Evolutionary conservation across 2,113 vertebrate genomes (phyloP), one percentile per base, ranked within the genome.

Genomic region (Sinocyclocheilus grahami): DNA sequence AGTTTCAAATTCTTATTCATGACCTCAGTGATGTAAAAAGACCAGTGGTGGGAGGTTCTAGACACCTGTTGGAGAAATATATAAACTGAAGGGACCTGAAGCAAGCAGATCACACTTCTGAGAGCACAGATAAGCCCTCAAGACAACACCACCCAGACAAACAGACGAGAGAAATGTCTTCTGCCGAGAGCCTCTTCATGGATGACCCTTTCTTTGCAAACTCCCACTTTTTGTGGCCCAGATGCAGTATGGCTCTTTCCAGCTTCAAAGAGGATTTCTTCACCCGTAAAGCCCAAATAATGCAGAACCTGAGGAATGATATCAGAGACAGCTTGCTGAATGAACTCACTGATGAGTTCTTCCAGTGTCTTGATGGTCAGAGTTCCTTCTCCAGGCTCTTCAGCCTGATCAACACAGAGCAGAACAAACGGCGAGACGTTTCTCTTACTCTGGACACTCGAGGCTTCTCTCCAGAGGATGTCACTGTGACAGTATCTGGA

Each of bases 401-500:
- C 67, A 74, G 18, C 24, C 42, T 42, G 42, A 65, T 10, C 75
- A 86, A 48, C 48, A 39, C 84, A 27, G 24, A 72, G 9, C 84
- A 10, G 86, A 88, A 11, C 82, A 86, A 84, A 65, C 83, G 69
- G 4, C 33, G 86, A 0, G 90, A 93, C 83, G 88, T 93, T 77
- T 87, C 93, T 65, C 90, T 95, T 85, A 93, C 91, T 76, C 88
- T 95, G 5, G 93, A 95, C 22, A 92, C 92, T 58, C 93, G 90
- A 0, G 93, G 94, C 55, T 95, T 94, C 33, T 91, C 92, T 46
- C 93, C 94, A 1, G 89, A 77, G 16, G 94, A 95, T 89, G 94
- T 94, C 91, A 92, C 90, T 0, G 93, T 95, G 62, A 95, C 93
- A 33, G 89, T 95, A 85, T 91, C 93, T 39, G 95, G 94, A 0